Percentiles rank a stretch among this genome's conserved stretches.
Conservation (phyloP, 2,888 invertebrate species). For the Punctoribates punctum region DNA sequence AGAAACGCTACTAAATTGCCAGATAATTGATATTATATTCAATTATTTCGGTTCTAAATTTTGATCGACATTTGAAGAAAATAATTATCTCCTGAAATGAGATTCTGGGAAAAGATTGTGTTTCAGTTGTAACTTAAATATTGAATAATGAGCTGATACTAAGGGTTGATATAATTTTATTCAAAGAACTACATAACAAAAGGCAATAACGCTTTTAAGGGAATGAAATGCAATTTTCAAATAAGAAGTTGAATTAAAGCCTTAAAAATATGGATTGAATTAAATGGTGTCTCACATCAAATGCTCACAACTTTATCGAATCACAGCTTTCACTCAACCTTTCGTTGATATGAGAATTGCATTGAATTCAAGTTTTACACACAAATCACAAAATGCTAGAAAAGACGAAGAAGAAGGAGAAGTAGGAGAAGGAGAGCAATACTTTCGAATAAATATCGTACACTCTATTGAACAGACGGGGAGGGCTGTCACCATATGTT, state of each 20-base stretch:
- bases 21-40: too few species aligned
- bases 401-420: slow-evolving; percentile 1
- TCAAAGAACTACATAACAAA: not conserved
- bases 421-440: not conserved
- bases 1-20: too few species aligned
- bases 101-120: too few species aligned
- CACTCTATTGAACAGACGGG: not conserved
- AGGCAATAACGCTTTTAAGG: not conserved
- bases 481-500: slow-evolving; percentile 14
- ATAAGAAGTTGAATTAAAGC: slow-evolving; percentile 18
- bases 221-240: slow-evolving; percentile 15
- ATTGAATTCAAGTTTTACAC: not conserved
- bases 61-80: too few species aligned
- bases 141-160: not conserved
- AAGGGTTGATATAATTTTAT: not conserved
- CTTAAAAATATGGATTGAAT: slow-evolving; percentile 19
- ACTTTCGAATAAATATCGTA: slow-evolving; percentile 20
- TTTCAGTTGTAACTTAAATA: not conserved
- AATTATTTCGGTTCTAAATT: too few species aligned
- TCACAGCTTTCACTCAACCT: not conserved
- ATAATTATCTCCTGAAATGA: too few species aligned
- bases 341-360: too few species aligned
- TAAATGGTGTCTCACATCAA: not conserved
- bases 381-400: slow-evolving; percentile 10
- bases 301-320: not conserved